A percentile compares a stretch with the other conserved stretches of the same genome.
Conservation (phyloP, 2,113 vertebrate species). For the Ivindomyrus marchei region DNA sequence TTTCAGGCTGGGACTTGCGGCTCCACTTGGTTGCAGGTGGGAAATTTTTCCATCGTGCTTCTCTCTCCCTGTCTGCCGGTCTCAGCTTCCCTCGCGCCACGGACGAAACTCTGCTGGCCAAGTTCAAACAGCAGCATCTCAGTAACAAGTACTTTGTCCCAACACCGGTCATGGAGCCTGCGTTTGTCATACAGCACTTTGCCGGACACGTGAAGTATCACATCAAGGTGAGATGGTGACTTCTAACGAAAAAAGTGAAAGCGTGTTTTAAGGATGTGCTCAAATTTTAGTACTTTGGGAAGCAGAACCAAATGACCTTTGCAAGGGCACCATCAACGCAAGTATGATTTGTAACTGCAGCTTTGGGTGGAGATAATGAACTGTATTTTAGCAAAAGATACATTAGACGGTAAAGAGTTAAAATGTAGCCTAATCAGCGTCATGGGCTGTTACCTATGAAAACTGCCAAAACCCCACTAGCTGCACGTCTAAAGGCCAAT, state of each 20-base stretch:
- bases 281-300: neutral
- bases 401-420: neutral
- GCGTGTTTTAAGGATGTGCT: neutral
- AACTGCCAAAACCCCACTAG: neutral
- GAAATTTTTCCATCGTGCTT: neutral
- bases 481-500: neutral
- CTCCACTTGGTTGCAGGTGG: neutral
- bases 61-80: neutral
- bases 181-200: conserved; percentile 93
- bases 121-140: conserved; percentile 96
- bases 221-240: conserved; percentile 69
- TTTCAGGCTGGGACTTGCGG: neutral
- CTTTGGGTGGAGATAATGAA: neutral
- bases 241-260: neutral
- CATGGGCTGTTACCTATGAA: neutral
- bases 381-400: neutral
- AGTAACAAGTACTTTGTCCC: conserved; percentile 87
- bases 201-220: conserved; percentile 95
- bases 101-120: conserved; percentile 85
- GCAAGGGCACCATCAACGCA: neutral
- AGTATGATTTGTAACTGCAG: neutral
- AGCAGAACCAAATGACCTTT: neutral
- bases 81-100: conserved; percentile 90
- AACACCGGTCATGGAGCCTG: conserved; percentile 89
- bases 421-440: neutral